These are phyloP conservation scores for Sthenelais limicola DNA, from an alignment of 2,888 invertebrate genomes.

Conservation along the genomic window DNA sequence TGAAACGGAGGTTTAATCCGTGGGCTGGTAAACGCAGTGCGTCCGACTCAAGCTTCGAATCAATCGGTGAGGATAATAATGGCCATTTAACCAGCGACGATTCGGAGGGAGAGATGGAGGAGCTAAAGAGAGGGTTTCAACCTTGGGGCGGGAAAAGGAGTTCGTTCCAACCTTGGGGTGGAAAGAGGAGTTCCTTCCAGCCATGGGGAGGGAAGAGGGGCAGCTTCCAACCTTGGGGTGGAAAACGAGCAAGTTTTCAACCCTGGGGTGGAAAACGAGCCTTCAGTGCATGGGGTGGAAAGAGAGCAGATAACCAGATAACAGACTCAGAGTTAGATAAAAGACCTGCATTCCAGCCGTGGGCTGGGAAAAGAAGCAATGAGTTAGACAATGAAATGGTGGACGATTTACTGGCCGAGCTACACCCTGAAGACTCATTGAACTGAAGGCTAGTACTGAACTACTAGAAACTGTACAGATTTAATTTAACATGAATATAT, in stretches of 20 bases:
- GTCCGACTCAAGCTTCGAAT: not conserved
- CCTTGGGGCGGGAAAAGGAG: conserved; percentile 35
- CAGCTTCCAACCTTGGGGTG: conserved; percentile 40
- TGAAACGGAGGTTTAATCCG: conserved; percentile 29
- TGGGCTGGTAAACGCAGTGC: conserved; percentile 41
- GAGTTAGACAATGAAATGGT: conserved; percentile 5
- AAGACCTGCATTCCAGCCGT: conserved; percentile 3
- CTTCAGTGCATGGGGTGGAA: conserved; percentile 35
- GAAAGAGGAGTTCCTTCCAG: not conserved
- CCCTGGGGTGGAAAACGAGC: conserved; percentile 41
- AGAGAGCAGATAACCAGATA: not conserved
- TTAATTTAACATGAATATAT: no score
- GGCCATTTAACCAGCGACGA: not conserved
- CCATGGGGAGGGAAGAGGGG: conserved; percentile 19
- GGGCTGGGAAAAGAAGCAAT: conserved; percentile 9
- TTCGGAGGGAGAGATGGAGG: not conserved
- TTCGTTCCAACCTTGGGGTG: not conserved
- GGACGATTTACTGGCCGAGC: no score
- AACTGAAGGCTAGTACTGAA: no score
- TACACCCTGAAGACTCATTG: no score
- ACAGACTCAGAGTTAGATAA: conserved; percentile 8
- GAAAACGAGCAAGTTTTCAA: conserved; percentile 30
- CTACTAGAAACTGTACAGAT: no score
- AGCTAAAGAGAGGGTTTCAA: conserved; percentile 4
- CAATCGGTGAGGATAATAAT: not conserved